Base-by-base conservation (phyloP, 2,888 invertebrate genomes). In the Alviniconcha strummeri region DNA sequence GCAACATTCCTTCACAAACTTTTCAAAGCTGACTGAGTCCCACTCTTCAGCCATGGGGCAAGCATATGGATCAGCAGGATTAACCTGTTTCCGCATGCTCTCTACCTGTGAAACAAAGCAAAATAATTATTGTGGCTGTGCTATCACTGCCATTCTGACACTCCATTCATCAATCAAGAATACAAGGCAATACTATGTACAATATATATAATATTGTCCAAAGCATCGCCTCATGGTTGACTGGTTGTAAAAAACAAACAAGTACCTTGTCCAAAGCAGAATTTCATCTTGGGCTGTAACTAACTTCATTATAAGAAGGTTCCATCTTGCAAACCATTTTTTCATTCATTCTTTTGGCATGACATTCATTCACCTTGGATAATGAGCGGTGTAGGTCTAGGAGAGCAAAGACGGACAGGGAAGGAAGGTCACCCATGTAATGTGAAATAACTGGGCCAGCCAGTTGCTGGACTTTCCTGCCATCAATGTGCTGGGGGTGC, bases 401-500 rank as follows among this genome's bases (percentile, higher is more conserved):
- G 52, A 93, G 88, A 17, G 89, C 88, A 6, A 90, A 79, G 6
- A 90, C 71, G 15, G 92, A 90, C 69, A 93, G 83, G 54, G 90
- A 89, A 1, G 93, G 93, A 77, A 94, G 91, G 72, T 89, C 87
- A 15, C 90, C 89, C 1, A 81, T 88, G 88, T 93, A 93, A n/a
- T 88, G 88, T 6, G 87, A 83, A 55, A 93, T 87, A 74, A 82
- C 84, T 72, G 88, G 84, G 15, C 89, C 89, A 19, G 90, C 90
- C n/a, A 93, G 85, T 87, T 93, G 92, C 86, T 92, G 88, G 57
- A 90, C 88, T 84, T 93, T 93, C 72, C 82, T 89, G 4, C 93
- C 93, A 0, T 85, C 84, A 13, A 87, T 87, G 84, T 91, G 92
- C 88, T 93, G 93, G 4, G 85, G 84, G 83, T 90, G 90, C 3